These are phyloP conservation scores for Momotus momota DNA, from an alignment of 2,797 vertebrate genomes.

Conservation along the genomic window DNA sequence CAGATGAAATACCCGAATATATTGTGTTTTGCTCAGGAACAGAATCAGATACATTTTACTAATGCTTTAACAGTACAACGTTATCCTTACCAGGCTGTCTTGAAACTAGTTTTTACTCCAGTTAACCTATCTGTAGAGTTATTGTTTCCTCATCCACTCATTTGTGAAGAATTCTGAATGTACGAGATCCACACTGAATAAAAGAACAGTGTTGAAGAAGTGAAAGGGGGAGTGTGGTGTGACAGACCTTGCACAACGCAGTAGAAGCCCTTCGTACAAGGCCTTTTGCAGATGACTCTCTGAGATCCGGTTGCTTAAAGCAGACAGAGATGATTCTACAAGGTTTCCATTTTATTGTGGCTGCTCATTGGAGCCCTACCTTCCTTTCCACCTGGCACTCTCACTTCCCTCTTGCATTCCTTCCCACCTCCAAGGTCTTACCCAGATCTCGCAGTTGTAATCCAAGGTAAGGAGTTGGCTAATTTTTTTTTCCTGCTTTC, in stretches of 20 bases:
- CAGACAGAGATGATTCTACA: fast-evolving
- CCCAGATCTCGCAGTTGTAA: background rate
- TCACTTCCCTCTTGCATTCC: background rate
- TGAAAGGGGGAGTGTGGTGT: background rate
- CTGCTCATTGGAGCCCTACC: background rate
- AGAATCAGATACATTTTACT: background rate
- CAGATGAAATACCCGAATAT: background rate
- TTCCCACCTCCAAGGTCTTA: background rate
- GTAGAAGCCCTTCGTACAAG: background rate
- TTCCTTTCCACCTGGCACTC: background rate
- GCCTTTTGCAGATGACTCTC: background rate
- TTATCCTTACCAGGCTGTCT: background rate
- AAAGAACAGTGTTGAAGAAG: background rate
- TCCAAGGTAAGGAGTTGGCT: background rate
- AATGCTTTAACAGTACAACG: background rate
- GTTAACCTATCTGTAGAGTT: background rate
- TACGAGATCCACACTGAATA: fast-evolving
- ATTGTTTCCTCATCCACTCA: background rate
- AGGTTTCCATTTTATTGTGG: background rate
- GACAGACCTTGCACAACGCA: background rate
- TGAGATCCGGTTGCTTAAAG: background rate
- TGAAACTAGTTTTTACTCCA: background rate
- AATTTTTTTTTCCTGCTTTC: background rate
- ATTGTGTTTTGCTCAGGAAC: background rate
- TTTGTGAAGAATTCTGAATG: background rate